Conservation (phyloP, 2,797 vertebrate species). For the Oreortyx pictus region DNA sequence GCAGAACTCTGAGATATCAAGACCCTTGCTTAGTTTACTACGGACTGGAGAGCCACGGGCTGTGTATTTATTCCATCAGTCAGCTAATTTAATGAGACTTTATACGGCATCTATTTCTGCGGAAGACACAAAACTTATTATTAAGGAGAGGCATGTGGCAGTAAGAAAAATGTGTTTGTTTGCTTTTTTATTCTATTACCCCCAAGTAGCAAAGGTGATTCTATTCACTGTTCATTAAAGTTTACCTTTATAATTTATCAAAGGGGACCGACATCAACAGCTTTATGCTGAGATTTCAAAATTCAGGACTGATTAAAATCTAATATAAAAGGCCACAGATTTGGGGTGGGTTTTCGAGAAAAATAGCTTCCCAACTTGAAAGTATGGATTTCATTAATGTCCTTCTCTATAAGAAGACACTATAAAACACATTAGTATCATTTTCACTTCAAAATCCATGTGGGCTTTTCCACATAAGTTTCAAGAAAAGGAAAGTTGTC, state of each 20-base stretch:
- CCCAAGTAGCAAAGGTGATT: slow-evolving; percentile 95
- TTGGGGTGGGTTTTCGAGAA: slow-evolving; percentile 72
- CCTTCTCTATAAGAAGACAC: slow-evolving; percentile 47
- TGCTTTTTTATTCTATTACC: slow-evolving; percentile 91
- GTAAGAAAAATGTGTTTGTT: slow-evolving; percentile 98
- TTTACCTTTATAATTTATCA: slow-evolving; percentile 95
- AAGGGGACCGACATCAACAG: slow-evolving; percentile 86
- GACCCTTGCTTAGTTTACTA: slow-evolving; percentile 81
- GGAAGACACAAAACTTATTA: slow-evolving; percentile 97
- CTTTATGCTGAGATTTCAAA: slow-evolving; percentile 97
- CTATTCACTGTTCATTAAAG: slow-evolving; percentile 95
- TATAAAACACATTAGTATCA: slow-evolving; percentile 50
- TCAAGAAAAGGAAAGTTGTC: neutral
- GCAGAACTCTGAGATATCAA: slow-evolving; percentile 87
- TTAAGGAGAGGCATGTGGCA: slow-evolving; percentile 97
- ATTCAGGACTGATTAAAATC: slow-evolving; percentile 90
- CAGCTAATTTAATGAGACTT: slow-evolving; percentile 98
- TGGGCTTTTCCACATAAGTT: neutral
- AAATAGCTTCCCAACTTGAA: slow-evolving; percentile 60
- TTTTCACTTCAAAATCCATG: slow-evolving; percentile 27
- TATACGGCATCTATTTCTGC: slow-evolving; percentile 90
- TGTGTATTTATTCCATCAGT: slow-evolving; percentile 87
- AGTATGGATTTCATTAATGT: slow-evolving; percentile 58
- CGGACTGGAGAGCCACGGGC: slow-evolving; percentile 86
- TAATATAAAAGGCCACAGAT: slow-evolving; percentile 89